Evolutionary conservation across 1,140 invertebrate genomes (phyloP).

Genomic region (Ceratitis capitata): DNA sequence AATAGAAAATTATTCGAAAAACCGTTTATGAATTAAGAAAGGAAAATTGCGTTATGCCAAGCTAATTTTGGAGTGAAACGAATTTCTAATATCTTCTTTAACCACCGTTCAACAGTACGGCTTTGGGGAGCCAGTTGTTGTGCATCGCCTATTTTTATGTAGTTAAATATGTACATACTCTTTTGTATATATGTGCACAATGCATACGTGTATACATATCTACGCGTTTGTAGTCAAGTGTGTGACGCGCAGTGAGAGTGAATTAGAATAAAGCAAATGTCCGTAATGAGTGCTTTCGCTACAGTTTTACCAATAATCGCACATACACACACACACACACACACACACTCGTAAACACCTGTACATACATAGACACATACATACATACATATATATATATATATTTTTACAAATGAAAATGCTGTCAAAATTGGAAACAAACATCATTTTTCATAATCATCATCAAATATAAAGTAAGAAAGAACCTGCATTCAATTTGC

Average conservation of each 20-base stretch:
- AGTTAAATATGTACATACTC: too few species aligned
- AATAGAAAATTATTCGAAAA: background rate
- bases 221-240: too few species aligned
- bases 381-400: too few species aligned
- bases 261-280: background rate
- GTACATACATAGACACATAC: too few species aligned
- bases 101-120: too few species aligned
- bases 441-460: conserved; percentile 35
- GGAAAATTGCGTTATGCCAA: background rate
- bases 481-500: background rate
- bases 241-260: background rate
- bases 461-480: background rate
- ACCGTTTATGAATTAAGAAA: background rate
- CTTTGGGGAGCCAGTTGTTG: too few species aligned
- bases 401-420: conserved; percentile 1
- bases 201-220: too few species aligned
- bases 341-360: too few species aligned
- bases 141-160: too few species aligned
- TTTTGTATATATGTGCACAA: too few species aligned
- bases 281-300: conserved; percentile 26
- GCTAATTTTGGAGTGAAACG: background rate
- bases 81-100: conserved; percentile 29
- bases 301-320: conserved; percentile 32
- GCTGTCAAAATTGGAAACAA: conserved; percentile 31
- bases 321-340: too few species aligned